Base-by-base conservation (phyloP, 2,888 invertebrate genomes). In the Lepidochrysops patricia region DNA sequence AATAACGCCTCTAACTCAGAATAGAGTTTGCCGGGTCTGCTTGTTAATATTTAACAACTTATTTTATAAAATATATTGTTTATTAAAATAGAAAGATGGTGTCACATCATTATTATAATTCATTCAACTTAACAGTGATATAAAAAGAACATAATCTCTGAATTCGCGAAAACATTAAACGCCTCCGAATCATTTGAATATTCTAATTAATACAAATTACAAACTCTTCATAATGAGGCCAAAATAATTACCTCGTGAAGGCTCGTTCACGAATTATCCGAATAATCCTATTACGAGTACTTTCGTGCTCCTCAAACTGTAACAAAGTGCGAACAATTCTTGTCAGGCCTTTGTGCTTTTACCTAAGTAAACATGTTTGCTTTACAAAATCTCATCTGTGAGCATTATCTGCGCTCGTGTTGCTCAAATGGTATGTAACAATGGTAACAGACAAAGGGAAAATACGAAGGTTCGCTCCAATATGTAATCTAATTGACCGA, bases 271-370 rank as follows among this genome's bases (percentile, higher is more conserved):
- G 19, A 54, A 54, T 32, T 29, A 54, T 29, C 29, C 4, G 5
- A 27, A 19, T 54, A 54, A 54, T 54, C 29, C 54, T 32, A 54
- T 54, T 54, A 54, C 54, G 29, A 23, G 27, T 32, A 54, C 12
- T 54, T 54, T 32, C 26, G 52, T 15, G 13, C 52, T 19, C 48
- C 25, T 23, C 19, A 29, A 29, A 54, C 4, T 19, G 27, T 54
- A 54, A 54, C 54, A 54, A 54, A 57, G 49, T 60, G 34, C 35
- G 57, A 34, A 57, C 57, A 35, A 49, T 60, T 60, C 50, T 37
- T 57, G 57, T 60, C 57, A 60, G 49, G 57, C 57, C 60, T 60
- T 60, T 60, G 60, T 60, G 57, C 60, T 49, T 13, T 15, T 57
- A 35, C 19, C 50, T 49, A 49, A 57, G 60, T 50, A 60, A 57